A percentile compares a stretch with the other conserved stretches of the same genome.
Evolutionary conservation across 2,113 vertebrate genomes (phyloP).

Genomic region (Sialia sialis): DNA sequence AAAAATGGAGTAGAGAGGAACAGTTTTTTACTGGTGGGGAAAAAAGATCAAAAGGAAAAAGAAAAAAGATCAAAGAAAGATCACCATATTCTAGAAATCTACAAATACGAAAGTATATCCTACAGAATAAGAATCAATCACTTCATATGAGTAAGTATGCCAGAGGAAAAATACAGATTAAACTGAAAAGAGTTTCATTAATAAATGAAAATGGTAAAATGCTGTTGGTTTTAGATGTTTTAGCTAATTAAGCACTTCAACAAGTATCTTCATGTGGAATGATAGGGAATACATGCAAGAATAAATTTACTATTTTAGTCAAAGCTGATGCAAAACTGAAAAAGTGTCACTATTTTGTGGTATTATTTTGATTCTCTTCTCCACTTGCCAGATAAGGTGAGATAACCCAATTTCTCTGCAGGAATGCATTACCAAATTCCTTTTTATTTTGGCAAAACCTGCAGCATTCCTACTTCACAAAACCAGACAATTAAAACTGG

Average conservation of each 20-base stretch:
- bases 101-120: not conserved
- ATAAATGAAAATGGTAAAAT: slow-evolving; percentile 4
- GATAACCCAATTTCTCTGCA: not conserved
- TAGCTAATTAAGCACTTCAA: not conserved
- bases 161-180: slow-evolving; percentile 9
- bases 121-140: not conserved
- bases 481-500: not conserved
- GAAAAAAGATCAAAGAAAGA: slow-evolving; percentile 15
- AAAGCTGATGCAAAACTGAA: not conserved
- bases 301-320: not conserved
- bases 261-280: not conserved
- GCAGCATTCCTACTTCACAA: not conserved
- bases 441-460: not conserved
- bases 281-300: not conserved
- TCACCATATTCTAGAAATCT: not conserved
- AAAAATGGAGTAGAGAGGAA: not conserved
- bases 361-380: not conserved
- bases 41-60: not conserved
- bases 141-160: not conserved
- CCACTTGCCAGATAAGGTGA: not conserved
- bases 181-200: not conserved
- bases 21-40: not conserved
- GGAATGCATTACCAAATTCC: not conserved
- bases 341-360: not conserved
- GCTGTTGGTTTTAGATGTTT: not conserved